Conservation (phyloP, 2,888 invertebrate species). For the Cheilosia grossa region DNA sequence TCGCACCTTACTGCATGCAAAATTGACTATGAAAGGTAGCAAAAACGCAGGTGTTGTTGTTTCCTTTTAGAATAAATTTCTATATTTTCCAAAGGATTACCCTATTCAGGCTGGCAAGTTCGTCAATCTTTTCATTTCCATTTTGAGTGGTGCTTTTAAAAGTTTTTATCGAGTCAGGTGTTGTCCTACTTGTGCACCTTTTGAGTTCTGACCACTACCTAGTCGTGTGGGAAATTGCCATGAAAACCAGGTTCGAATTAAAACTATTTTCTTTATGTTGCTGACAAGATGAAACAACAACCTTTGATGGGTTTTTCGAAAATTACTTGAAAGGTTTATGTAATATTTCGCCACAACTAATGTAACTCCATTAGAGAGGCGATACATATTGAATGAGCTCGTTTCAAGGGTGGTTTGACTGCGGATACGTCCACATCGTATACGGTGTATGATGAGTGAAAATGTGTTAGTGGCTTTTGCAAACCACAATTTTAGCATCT, state of each 20-base stretch:
- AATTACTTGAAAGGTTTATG: slow-evolving; percentile 28
- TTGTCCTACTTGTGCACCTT: not conserved
- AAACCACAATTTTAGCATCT: not conserved
- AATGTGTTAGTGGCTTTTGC: slow-evolving; percentile 14
- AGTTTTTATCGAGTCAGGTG: not conserved
- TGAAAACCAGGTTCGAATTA: not conserved
- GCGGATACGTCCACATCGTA: not conserved
- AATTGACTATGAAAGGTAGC: slow-evolving; percentile 10
- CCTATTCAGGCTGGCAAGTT: slow-evolving; percentile 27
- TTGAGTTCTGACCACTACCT: not conserved
- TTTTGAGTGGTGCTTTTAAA: slow-evolving; percentile 1
- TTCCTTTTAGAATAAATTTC: slow-evolving; percentile 41
- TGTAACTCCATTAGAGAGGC: slow-evolving; percentile 18
- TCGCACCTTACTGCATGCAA: slow-evolving; percentile 28
- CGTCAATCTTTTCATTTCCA: not conserved
- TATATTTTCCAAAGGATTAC: slow-evolving; percentile 38
- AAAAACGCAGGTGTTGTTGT: slow-evolving; percentile 37
- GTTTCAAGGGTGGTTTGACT: not conserved
- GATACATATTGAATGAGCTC: slow-evolving; percentile 38
- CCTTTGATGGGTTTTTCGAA: slow-evolving; percentile 14
- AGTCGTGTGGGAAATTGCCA: not conserved
- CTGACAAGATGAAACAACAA: slow-evolving; percentile 13
- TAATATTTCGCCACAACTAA: slow-evolving; percentile 6
- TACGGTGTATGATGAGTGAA: not conserved
- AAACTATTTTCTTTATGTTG: slow-evolving; percentile 5